These are phyloP conservation scores for Struthidea cinerea DNA, from an alignment of 2,113 vertebrate species.

Conservation along the genomic window DNA sequence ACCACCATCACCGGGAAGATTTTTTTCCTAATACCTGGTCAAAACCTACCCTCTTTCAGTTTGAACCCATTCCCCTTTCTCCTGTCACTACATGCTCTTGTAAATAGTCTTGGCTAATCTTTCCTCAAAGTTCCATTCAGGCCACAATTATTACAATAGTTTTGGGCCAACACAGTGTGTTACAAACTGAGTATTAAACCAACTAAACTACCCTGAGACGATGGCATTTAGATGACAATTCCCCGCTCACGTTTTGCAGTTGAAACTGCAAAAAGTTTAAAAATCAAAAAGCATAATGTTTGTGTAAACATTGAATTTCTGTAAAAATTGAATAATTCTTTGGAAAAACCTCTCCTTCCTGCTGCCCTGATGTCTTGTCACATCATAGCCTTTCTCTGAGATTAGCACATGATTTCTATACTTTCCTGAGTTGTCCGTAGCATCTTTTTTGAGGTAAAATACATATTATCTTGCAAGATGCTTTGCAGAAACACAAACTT, in stretches of 20 bases:
- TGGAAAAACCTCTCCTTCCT: not conserved
- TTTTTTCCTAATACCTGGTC: no score
- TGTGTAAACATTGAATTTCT: no score
- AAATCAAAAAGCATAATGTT: not conserved
- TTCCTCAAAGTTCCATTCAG: accelerated
- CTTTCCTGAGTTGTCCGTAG: not conserved
- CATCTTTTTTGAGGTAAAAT: not conserved
- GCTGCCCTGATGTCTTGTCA: accelerated
- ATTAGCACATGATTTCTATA: not conserved
- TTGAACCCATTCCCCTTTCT: not conserved
- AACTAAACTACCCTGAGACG: not conserved
- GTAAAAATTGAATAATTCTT: not conserved
- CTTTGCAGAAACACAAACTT: not conserved
- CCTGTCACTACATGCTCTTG: not conserved
- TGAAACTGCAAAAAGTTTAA: not conserved
- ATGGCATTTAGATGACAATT: not conserved
- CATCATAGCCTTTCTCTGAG: not conserved
- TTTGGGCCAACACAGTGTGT: accelerated
- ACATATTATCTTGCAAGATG: not conserved
- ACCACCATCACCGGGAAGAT: not conserved
- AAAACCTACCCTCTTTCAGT: not conserved
- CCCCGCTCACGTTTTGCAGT: accelerated
- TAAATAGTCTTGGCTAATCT: not conserved
- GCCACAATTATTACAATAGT: no score
- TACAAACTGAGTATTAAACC: not conserved